Evolutionary conservation across 2,888 invertebrate genomes (phyloP), one percentile per base, ranked within the genome.

Genomic region (Nomada flava): DNA sequence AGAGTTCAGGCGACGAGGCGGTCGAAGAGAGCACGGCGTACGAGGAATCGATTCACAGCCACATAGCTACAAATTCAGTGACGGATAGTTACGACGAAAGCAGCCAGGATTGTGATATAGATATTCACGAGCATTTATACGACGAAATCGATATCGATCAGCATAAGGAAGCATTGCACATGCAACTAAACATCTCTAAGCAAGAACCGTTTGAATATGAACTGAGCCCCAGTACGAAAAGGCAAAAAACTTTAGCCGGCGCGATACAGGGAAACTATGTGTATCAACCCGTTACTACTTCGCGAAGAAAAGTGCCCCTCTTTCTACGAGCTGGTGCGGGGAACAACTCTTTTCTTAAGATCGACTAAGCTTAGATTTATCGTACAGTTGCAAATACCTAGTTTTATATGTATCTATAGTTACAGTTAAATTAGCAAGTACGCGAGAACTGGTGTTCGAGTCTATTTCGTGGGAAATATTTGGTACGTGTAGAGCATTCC

Each of bases 71-170:
- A 2, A 95, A 95, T 81, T 93, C 93, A 7, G 91, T 93, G 3
- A 93, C 93, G 0, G 93, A 93, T 57, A 92, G 92, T 62, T 93
- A 92, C 86, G 93, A 93, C 82, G 93, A 93, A 74, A 93, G 93
- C 77, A 93, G 93, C 79, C 93, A 93, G 77, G 93, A 93, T 67
- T 93, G 92, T 70, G 93, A 93, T 65, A 86, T 93, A n/a, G 93
- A 93, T 59, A 96, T 97, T 7, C 94, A 96, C 64, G 96, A 96
- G 88, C 96, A 96, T 80, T 94, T 96, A 1, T 97, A 97, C 92
- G 97, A 97, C 92, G 96, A 96, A 88, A 95, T 96, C 69, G 97
- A 97, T 78, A 94, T 96, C 84, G 96, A 23, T 11, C 23, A 97
- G 85, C 96, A 97, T 84, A 94, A 94, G 90, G 95, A 95, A 89